Conservation (phyloP, 1,140 invertebrate species). For the Drosophila busckii region DNA sequence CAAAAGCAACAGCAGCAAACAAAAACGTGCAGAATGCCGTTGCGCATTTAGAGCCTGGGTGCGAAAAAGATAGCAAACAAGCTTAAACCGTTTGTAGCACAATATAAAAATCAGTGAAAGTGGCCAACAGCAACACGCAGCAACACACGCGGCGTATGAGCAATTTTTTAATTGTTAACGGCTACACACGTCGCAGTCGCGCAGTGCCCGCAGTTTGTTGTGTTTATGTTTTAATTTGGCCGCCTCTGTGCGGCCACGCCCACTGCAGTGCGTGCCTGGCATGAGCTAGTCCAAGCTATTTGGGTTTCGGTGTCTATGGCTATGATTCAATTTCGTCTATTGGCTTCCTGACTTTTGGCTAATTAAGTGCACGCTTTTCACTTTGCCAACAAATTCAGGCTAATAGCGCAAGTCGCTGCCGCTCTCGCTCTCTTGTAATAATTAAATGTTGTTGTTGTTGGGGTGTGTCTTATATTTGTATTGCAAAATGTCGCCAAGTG, state of each 20-base stretch:
- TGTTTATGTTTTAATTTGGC: conserved; percentile 55
- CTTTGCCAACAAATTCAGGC: conserved; percentile 35
- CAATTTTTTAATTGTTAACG: conserved; percentile 48
- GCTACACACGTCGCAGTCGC: conserved; percentile 54
- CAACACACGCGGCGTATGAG: conserved; percentile 62
- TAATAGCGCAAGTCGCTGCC: conserved; percentile 12
- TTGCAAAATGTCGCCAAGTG: conserved; percentile 16
- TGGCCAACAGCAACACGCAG: conserved; percentile 35
- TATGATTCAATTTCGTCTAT: conserved; percentile 39
- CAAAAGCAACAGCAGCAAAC: neutral
- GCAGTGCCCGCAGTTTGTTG: conserved; percentile 13
- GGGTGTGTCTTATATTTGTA: conserved; percentile 6
- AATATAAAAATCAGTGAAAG: conserved; percentile 59
- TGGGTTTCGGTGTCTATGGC: conserved; percentile 59
- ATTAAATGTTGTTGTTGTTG: neutral
- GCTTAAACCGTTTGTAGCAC: neutral
- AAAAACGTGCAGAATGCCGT: conserved; percentile 36
- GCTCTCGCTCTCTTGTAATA: neutral
- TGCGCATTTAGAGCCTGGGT: conserved; percentile 40
- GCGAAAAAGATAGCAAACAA: conserved; percentile 42
- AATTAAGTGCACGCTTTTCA: conserved; percentile 50
- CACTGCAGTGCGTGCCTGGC: conserved; percentile 29
- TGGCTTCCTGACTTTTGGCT: conserved; percentile 71
- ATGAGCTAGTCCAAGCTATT: conserved; percentile 48
- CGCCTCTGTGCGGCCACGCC: conserved; percentile 15